These are phyloP conservation scores for Aphelenchoides bicaudatus DNA, from an alignment of 2,888 invertebrate species.

Conservation along the genomic window DNA sequence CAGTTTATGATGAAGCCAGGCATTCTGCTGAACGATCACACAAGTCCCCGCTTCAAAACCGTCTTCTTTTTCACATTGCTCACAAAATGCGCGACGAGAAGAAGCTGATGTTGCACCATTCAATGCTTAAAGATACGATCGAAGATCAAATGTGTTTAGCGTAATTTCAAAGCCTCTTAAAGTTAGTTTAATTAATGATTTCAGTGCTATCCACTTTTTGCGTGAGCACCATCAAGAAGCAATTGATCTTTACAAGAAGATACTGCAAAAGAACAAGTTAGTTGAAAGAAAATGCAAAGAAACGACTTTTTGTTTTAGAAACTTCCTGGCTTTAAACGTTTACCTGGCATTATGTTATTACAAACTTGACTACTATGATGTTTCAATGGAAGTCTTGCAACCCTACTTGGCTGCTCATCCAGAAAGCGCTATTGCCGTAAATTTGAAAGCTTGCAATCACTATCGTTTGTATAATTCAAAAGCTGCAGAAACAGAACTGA, in stretches of 20 bases:
- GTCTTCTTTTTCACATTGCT: constrained; percentile 84
- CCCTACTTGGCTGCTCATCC: constrained; percentile 80
- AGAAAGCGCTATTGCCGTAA: constrained; percentile 89
- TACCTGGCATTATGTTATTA: constrained; percentile 96
- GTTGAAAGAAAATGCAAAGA: constrained; percentile 7
- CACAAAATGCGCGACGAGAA: constrained; percentile 87
- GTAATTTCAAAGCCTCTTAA: constrained; percentile 15
- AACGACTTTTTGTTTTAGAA: constrained; percentile 65
- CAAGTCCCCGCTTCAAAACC: constrained; percentile 67
- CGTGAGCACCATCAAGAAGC: constrained; percentile 96
- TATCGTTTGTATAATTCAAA: constrained; percentile 85
- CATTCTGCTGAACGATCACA: constrained; percentile 65
- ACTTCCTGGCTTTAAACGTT: constrained; percentile 87
- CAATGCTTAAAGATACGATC: constrained; percentile 79
- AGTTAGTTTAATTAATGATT: not conserved
- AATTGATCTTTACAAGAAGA: constrained; percentile 91
- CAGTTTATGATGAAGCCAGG: constrained; percentile 73
- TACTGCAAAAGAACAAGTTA: constrained; percentile 84
- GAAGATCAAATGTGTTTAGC: constrained; percentile 69
- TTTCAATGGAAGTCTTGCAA: constrained; percentile 70
- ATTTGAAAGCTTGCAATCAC: constrained; percentile 81
- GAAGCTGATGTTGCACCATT: constrained; percentile 77
- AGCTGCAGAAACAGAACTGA: constrained; percentile 72
- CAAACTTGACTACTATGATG: constrained; percentile 95
- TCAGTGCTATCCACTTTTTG: constrained; percentile 89